Evolutionary conservation across 2,888 invertebrate species (phyloP).

Genomic region (Drosophila borborema): DNA sequence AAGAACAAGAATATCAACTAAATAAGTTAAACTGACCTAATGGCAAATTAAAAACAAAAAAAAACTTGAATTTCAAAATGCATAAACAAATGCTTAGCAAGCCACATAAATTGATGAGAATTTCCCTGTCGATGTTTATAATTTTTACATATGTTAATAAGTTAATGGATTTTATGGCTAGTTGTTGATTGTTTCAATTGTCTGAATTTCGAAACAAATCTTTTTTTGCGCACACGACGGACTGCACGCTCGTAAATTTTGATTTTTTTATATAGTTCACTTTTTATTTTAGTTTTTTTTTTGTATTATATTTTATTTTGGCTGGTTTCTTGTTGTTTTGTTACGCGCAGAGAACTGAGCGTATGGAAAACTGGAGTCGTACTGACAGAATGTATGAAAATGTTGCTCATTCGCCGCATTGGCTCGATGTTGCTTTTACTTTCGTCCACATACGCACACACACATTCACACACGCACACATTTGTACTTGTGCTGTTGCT

Average conservation of each 20-base stretch:
- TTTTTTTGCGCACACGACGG: constrained; percentile 26
- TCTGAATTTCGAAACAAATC: constrained; percentile 46
- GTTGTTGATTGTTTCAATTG: constrained; percentile 58
- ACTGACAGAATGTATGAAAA: constrained; percentile 46
- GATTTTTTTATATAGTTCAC: constrained; percentile 22
- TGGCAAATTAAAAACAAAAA: background rate
- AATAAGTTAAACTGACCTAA: background rate
- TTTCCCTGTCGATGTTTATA: constrained; percentile 57
- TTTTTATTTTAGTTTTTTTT: constrained; percentile 14
- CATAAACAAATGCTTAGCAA: constrained; percentile 17
- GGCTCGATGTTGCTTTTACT: constrained; percentile 57
- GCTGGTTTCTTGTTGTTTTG: background rate
- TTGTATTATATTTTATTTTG: constrained; percentile 10
- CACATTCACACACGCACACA: constrained; percentile 5
- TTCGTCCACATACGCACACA: constrained; percentile 30
- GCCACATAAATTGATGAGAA: constrained; percentile 31
- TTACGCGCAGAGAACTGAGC: constrained; percentile 62
- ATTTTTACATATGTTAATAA: constrained; percentile 65
- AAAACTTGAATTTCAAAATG: constrained; percentile 4
- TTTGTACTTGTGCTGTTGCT: constrained; percentile 70
- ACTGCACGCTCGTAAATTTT: constrained; percentile 51
- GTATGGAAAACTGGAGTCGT: constrained; percentile 71
- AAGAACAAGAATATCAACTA: background rate
- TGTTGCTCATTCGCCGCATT: constrained; percentile 74
- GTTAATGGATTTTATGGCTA: constrained; percentile 56